Conservation (phyloP, 2,113 vertebrate genomes). For the Bujurquina vittata region DNA sequence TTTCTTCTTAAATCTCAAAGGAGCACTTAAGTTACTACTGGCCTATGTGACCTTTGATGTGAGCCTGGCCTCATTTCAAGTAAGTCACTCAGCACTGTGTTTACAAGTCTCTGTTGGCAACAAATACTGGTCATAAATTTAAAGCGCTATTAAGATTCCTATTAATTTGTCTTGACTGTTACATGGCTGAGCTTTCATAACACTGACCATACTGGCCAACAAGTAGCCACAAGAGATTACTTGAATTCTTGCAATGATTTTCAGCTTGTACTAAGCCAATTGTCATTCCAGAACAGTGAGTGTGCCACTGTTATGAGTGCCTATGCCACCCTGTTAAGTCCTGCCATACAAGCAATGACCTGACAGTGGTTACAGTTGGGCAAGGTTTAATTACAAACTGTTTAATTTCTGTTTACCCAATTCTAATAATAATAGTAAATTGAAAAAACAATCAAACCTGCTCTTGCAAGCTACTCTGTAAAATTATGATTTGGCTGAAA, state of each 20-base stretch:
- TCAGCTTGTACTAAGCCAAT: constrained; percentile 51
- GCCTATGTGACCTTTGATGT: constrained; percentile 1
- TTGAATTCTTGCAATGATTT: constrained; percentile 42
- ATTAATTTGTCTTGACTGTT: constrained; percentile 39
- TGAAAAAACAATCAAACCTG: background rate
- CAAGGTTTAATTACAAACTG: background rate
- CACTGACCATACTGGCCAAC: constrained; percentile 16
- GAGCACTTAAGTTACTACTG: background rate
- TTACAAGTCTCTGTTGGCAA: constrained; percentile 46
- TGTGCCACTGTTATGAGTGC: constrained; percentile 24
- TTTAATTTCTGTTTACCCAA: background rate
- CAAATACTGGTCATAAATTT: constrained; percentile 39
- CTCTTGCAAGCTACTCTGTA: background rate
- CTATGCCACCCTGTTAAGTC: constrained; percentile 12
- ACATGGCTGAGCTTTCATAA: constrained; percentile 23
- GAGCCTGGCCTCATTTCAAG: constrained; percentile 17
- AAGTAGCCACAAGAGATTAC: constrained; percentile 26
- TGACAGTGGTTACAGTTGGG: background rate
- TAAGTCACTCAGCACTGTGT: constrained; percentile 30
- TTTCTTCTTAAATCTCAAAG: background rate
- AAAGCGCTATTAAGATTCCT: constrained; percentile 33
- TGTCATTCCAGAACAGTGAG: constrained; percentile 61
- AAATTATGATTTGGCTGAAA: background rate
- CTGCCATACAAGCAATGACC: background rate
- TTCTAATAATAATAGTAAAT: background rate